Evolutionary conservation across 2,888 invertebrate species (phyloP), one percentile per base, ranked within the genome.

Genomic region (Drosophila mayaguana): DNA sequence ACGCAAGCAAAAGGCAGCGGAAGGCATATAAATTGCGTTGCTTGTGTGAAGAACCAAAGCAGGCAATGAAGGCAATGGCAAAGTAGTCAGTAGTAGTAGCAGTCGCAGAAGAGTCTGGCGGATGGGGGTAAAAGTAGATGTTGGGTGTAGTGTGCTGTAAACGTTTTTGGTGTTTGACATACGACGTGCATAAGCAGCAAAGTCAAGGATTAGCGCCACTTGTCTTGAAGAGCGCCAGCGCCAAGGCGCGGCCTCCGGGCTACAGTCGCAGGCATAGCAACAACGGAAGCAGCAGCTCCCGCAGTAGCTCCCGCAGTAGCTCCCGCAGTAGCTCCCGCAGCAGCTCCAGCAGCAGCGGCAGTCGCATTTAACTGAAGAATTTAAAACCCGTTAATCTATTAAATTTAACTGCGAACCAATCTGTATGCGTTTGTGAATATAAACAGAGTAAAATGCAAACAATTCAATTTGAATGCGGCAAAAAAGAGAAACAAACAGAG

Each of bases 171-270:
- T 86, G 86, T 86, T 86, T 86, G 86, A 86, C 86, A 86, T 86
- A 86, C 88, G 86, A 88, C 86, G 86, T 86, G 86, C 86, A 86
- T 86, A 88, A 86, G 86, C 86, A 88, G 88, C 88, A 86, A 86
- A 86, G 88, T 86, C 86, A 86, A 86, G 86, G 86, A 86, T 86
- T 86, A 86, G 83, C 86, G 85, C 85, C 88, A 88, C 88, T 86
- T 83, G 86, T 81, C 82, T 77, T 86, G 65, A 82, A 85, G 88
- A 85, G 83, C 65, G 82, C 65, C 69, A 69, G 38, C 63, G 48
- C 61, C 71, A 60, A 55, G 54, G 62, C 34, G 67, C 36, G 25
- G 45, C 42, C 6, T 32, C 32, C 55, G n/a, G 53, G 38, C 53
- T 22, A 18, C 22, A 18, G 54, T 25, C 38, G 25, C n/a, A 18